Evolutionary conservation across 2,113 vertebrate genomes (phyloP).

Genomic region (Chionomys nivalis): DNA sequence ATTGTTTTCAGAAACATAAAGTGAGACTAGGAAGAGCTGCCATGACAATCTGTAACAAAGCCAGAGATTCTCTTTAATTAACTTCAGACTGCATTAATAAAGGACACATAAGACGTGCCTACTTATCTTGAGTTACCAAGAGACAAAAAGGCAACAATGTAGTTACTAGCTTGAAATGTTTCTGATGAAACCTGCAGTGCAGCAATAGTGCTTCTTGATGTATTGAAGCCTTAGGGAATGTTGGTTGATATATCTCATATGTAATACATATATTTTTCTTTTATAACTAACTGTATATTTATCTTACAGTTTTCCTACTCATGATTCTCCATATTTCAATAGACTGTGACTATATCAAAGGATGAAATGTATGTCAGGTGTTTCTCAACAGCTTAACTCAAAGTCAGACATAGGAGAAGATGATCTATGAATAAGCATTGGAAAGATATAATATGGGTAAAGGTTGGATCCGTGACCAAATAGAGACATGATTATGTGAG

Average conservation of each 20-base stretch:
- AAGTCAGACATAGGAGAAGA: not conserved
- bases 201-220: not conserved
- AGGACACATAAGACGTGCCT: not conserved
- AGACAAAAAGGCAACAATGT: not conserved
- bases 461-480: not conserved
- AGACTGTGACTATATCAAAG: not conserved
- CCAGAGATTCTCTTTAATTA: not conserved
- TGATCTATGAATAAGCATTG: not conserved
- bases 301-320: not conserved
- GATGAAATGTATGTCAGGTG: not conserved
- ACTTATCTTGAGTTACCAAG: not conserved
- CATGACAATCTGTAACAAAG: not conserved
- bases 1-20: conserved; percentile 30
- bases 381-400: not conserved
- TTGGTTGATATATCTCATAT: not conserved
- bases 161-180: not conserved
- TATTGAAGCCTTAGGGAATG: not conserved
- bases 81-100: conserved; percentile 5
- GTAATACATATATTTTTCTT: not conserved
- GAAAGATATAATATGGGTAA: not conserved
- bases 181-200: not conserved
- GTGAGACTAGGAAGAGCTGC: conserved; percentile 10
- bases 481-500: not conserved
- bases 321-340: not conserved
- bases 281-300: not conserved